Evolutionary conservation across 2,888 invertebrate species (phyloP).

Genomic region (Clistopyga incitator): DNA sequence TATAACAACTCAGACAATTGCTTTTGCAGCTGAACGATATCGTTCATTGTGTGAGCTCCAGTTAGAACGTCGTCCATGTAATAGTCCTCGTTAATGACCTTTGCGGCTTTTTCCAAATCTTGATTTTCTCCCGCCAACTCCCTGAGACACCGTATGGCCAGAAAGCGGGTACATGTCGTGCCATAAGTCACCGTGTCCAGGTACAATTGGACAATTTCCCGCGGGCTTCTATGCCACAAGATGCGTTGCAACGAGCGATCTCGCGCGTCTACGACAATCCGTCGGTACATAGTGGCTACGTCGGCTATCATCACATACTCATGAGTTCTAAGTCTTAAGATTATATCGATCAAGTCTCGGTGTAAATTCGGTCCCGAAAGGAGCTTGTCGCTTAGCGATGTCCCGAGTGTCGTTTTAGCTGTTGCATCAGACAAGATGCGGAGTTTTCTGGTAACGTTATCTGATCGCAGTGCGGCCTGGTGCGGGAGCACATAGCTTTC

Average conservation of each 20-base stretch:
- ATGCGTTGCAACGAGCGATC: constrained; percentile 48
- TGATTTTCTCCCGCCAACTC: too few relatives aligned
- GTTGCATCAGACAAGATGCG: constrained; percentile 22
- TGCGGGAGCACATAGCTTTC: constrained; percentile 39
- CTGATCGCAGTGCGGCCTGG: constrained; percentile 44
- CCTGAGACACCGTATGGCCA: constrained; percentile 36
- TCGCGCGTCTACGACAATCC: constrained; percentile 40
- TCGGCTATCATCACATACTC: constrained; percentile 51
- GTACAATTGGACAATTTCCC: constrained; percentile 32
- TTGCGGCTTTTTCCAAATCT: background rate
- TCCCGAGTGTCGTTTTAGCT: constrained; percentile 32
- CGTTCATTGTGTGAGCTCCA: constrained; percentile 1
- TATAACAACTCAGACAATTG: constrained; percentile 33
- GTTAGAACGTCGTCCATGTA: constrained; percentile 53
- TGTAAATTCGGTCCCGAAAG: constrained; percentile 53
- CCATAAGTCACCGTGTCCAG: constrained; percentile 62
- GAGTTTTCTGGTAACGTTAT: constrained; percentile 39
- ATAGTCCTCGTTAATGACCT: constrained; percentile 41
- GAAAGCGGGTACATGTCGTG: constrained; percentile 44
- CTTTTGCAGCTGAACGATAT: constrained; percentile 15
- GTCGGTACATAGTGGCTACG: constrained; percentile 55
- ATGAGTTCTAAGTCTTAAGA: constrained; percentile 44
- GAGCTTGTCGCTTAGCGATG: constrained; percentile 50
- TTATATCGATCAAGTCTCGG: constrained; percentile 28
- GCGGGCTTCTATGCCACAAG: constrained; percentile 45